phyloP scores from a whole-genome alignment of 2,888 invertebrate genomes.

The Ptycholaimellus sp. region DNA sequence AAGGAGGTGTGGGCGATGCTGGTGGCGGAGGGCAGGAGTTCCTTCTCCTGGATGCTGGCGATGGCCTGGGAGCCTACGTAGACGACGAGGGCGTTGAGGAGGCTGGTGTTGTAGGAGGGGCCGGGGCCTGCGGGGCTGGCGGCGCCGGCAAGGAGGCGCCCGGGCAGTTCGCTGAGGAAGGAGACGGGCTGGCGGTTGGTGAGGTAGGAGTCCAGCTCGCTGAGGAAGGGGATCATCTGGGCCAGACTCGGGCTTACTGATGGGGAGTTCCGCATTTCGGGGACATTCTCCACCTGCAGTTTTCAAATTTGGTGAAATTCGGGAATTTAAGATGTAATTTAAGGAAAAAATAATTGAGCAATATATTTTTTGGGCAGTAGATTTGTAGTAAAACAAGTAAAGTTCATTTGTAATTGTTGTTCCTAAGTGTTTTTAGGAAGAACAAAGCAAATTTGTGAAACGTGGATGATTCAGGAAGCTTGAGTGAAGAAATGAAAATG shows the following conservation, averaged over 20 bases:
- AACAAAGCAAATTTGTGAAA: too few relatives aligned
- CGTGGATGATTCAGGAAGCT: too few relatives aligned
- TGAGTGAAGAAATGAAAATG: too few relatives aligned
- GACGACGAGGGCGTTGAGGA: constrained; percentile 83
- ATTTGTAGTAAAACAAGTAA: too few relatives aligned
- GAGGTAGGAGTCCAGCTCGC: constrained; percentile 73
- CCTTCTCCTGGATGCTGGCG: constrained; percentile 59
- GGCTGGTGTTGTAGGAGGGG: constrained; percentile 54
- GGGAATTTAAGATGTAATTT: too few relatives aligned
- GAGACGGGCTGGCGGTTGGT: constrained; percentile 37
- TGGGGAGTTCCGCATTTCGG: constrained; percentile 7
- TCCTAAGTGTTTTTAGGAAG: too few relatives aligned
- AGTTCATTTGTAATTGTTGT: too few relatives aligned
- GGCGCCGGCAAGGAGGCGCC: neutral
- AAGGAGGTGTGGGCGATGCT: constrained; percentile 93
- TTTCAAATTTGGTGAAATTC: too few relatives aligned
- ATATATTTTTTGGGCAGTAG: too few relatives aligned
- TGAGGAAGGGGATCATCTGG: constrained; percentile 2
- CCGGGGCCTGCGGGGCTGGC: neutral
- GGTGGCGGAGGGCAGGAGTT: constrained; percentile 70
- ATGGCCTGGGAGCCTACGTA: constrained; percentile 80
- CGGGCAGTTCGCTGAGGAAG: constrained; percentile 28
- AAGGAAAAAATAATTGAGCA: too few relatives aligned
- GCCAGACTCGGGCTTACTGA: constrained; percentile 1
- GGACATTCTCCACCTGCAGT: constrained; percentile 8